phyloP scores from a whole-genome alignment of 2,113 vertebrate genomes.

The Tachycineta bicolor region DNA sequence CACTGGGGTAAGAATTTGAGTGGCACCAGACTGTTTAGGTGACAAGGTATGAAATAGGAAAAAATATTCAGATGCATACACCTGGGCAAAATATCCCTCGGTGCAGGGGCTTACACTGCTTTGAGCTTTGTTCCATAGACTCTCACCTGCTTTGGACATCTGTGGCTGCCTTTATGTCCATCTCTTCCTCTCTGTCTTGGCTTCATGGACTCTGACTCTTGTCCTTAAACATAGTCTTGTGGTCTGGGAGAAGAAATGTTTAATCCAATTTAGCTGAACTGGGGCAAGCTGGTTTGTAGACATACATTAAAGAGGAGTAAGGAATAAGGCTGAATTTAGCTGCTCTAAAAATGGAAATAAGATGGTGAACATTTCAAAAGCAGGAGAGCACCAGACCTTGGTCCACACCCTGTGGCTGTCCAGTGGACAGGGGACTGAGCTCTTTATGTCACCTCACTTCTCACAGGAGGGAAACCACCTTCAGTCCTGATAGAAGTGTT shows the following conservation, averaged over 20 bases:
- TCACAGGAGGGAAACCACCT: neutral
- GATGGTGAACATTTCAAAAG: neutral
- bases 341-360: neutral
- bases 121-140: neutral
- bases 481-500: neutral
- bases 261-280: neutral
- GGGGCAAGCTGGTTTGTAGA: neutral
- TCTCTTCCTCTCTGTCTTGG: neutral
- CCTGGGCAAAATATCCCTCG: neutral
- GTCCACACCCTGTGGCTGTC: neutral
- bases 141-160: neutral
- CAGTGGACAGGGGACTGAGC: neutral
- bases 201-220: neutral
- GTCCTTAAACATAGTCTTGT: rapidly evolving
- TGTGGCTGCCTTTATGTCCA: neutral
- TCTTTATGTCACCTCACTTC: neutral
- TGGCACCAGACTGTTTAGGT: neutral
- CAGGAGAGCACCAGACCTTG: neutral
- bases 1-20: neutral
- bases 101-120: neutral
- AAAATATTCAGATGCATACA: neutral
- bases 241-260: neutral
- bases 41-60: neutral
- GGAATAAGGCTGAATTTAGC: neutral
- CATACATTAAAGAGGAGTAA: neutral